A percentile compares a stretch with the other conserved stretches of the same genome.
phyloP scores from a whole-genome alignment of 2,797 vertebrate species.

The Antennarius maculatus region DNA sequence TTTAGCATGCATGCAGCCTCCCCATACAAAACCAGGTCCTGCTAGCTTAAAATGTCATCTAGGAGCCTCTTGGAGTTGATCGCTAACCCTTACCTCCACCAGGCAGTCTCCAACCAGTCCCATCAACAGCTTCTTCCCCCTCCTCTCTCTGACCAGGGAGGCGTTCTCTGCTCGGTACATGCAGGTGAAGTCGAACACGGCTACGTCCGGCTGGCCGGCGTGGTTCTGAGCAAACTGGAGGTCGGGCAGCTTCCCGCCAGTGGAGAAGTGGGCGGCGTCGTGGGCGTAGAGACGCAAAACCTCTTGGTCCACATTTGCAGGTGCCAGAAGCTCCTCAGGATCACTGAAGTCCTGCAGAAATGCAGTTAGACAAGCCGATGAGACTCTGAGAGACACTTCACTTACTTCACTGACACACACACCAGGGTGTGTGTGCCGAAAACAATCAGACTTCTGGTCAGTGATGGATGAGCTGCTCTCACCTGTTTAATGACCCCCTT shows the following conservation, averaged over 20 bases:
- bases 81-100: constrained; percentile 86
- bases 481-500: constrained; percentile 93
- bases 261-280: constrained; percentile 90
- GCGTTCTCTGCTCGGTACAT: constrained; percentile 94
- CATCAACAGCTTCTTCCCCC: constrained; percentile 84
- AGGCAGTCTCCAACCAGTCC: constrained; percentile 93
- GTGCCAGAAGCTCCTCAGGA: constrained; percentile 84
- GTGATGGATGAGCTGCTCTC: constrained; percentile 47
- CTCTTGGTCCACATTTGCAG: constrained; percentile 81
- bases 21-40: background rate
- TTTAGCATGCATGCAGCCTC: too few relatives aligned
- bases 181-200: constrained; percentile 95
- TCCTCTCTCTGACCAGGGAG: constrained; percentile 87
- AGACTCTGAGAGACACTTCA: constrained; percentile 22
- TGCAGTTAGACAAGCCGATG: constrained; percentile 8
- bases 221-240: constrained; percentile 87
- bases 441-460: too few relatives aligned
- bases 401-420: background rate
- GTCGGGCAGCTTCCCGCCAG: constrained; percentile 82
- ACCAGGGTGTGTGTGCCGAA: too few relatives aligned
- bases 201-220: constrained; percentile 81
- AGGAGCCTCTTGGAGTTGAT: background rate
- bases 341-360: constrained; percentile 83
- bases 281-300: constrained; percentile 86
- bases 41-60: background rate